Conservation (phyloP, 1,140 invertebrate species). For the Heliconius congener region DNA sequence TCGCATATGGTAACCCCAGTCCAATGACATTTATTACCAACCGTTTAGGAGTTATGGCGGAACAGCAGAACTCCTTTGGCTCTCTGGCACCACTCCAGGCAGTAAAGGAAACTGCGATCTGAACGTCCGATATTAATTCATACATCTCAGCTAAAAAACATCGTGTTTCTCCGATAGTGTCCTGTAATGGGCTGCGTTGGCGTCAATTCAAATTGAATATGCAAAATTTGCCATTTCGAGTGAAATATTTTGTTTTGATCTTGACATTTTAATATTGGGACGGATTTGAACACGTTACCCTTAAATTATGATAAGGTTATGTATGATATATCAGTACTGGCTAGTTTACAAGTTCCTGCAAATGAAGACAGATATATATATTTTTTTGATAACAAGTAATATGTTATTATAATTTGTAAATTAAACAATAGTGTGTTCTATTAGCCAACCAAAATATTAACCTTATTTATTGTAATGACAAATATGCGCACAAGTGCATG, state of each 20-base stretch:
- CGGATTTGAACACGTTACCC: neutral
- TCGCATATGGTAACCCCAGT: slow-evolving; percentile 27
- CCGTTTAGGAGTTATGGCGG: slow-evolving; percentile 60
- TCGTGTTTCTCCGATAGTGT: slow-evolving; percentile 61
- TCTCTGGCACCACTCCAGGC: slow-evolving; percentile 73
- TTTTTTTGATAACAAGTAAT: too few species aligned
- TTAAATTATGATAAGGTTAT: neutral
- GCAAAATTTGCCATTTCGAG: slow-evolving; percentile 18
- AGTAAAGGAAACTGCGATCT: slow-evolving; percentile 55
- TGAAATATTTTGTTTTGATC: slow-evolving; percentile 14
- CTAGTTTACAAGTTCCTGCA: too few species aligned
- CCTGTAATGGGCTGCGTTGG: slow-evolving; percentile 42
- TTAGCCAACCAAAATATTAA: too few species aligned
- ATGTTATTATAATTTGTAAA: too few species aligned
- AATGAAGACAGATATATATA: too few species aligned
- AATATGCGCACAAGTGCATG: too few species aligned
- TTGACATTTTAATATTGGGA: neutral
- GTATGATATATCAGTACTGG: too few species aligned
- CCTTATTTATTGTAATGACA: too few species aligned
- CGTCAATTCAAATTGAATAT: slow-evolving; percentile 22
- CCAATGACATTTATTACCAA: slow-evolving; percentile 69
- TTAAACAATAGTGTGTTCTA: too few species aligned
- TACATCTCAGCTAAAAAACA: slow-evolving; percentile 70
- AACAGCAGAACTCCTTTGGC: slow-evolving; percentile 61
- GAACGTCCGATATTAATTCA: slow-evolving; percentile 65